Evolutionary conservation across 1,140 invertebrate species (phyloP).

Genomic region (Cydia splendana): DNA sequence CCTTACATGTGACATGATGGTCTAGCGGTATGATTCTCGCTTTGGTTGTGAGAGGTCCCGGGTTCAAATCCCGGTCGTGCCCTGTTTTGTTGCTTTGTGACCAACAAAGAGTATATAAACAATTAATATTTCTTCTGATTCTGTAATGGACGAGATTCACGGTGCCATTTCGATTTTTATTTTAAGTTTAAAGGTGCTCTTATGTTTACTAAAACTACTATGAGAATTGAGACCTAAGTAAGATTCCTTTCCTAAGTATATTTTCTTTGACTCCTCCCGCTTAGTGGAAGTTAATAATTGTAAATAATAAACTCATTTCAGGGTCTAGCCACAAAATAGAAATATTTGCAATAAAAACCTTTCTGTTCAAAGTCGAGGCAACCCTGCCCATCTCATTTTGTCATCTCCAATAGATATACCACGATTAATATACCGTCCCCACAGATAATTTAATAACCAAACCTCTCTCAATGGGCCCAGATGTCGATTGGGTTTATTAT

Average conservation of each 20-base stretch:
- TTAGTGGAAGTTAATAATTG: no score
- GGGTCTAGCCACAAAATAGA: neutral
- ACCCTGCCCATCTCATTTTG: constrained; percentile 10
- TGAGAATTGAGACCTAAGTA: no score
- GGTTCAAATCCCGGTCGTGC: constrained; percentile 33
- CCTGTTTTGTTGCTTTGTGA: constrained; percentile 2
- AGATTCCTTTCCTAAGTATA: no score
- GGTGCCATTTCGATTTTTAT: no score
- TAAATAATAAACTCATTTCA: neutral
- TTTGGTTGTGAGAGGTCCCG: constrained; percentile 33
- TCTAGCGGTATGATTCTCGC: constrained; percentile 32
- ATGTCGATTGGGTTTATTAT: constrained; percentile 35
- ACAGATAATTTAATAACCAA: constrained; percentile 33
- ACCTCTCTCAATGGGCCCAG: constrained; percentile 30
- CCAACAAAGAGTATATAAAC: neutral
- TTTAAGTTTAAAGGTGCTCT: no score
- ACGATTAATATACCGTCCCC: constrained; percentile 28
- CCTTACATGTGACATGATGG: neutral
- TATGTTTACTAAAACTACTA: no score
- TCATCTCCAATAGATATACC: constrained; percentile 21
- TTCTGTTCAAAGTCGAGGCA: neutral
- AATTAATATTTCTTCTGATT: no score
- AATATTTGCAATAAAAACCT: neutral
- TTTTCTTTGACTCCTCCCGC: no score
- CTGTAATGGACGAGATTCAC: no score